These are phyloP conservation scores for Huso huso DNA, from an alignment of 2,797 vertebrate genomes.

Conservation along the genomic window DNA sequence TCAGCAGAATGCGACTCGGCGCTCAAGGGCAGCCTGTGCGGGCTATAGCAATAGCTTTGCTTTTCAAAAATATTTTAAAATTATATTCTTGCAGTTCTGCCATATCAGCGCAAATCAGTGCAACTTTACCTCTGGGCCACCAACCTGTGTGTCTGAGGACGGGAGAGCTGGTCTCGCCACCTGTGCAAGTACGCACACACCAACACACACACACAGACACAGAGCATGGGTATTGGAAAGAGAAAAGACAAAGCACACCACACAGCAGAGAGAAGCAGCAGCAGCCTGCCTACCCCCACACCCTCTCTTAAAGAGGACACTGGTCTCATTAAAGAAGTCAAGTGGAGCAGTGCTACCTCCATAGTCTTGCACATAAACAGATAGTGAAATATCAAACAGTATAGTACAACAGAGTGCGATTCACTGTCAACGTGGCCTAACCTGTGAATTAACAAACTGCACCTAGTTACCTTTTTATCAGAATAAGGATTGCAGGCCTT, in stretches of 20 bases:
- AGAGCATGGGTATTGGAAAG: background rate
- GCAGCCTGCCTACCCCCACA: no score
- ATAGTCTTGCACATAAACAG: no score
- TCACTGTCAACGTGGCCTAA: no score
- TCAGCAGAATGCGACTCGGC: slow-evolving; percentile 20
- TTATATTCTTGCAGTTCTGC: slow-evolving; percentile 11
- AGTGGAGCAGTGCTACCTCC: no score
- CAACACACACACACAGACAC: slow-evolving; percentile 18
- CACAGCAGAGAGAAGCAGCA: background rate
- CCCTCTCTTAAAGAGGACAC: no score
- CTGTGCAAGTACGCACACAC: slow-evolving; percentile 40
- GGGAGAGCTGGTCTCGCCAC: slow-evolving; percentile 66
- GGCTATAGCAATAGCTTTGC: slow-evolving; percentile 24
- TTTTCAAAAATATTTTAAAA: background rate
- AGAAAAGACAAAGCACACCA: background rate
- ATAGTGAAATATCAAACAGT: no score
- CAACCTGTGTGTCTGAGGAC: slow-evolving; percentile 64
- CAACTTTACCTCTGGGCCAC: slow-evolving; percentile 72
- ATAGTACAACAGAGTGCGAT: no score
- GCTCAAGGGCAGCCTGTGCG: slow-evolving; percentile 12
- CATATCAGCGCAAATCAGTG: slow-evolving; percentile 33
- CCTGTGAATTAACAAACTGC: no score
- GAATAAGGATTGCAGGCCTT: no score
- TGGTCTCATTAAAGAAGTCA: no score
- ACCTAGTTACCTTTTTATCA: no score